Evolutionary conservation across 2,888 invertebrate species (phyloP), one percentile per base, ranked within the genome.

Genomic region (Atrina japonica): DNA sequence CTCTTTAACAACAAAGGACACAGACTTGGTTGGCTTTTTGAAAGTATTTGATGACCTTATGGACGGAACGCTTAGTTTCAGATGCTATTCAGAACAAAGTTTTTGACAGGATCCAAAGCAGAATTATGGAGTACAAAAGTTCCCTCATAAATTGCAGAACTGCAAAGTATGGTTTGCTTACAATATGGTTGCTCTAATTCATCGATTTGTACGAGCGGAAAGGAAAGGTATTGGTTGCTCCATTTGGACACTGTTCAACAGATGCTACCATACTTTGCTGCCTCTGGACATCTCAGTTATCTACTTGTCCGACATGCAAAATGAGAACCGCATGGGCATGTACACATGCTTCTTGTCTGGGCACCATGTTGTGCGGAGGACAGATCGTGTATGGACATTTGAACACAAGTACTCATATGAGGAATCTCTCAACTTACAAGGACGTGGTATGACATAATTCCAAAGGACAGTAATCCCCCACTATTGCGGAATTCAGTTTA

Each of bases 221-320:
- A 58, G 78, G 55, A 82, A 71, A 2, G 76, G 81, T 3, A 84
- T 47, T 84, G 80, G 77, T 14, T 70, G 23, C 70, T 83, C 6
- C 76, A 84, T 50, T 58, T 78, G 16, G 6, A 61, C 9, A 50
- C 75, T 45, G 30, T 83, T 18, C 9, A 58, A 27, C 43, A 69
- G 18, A 83, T 83, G 82, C 52, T 81, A 7, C 82, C 80, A 25
- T 81, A 70, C 59, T 70, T 82, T 49, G 72, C 77, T 40, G 83
- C 83, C 25, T 47, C 79, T n/a, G 90, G 90, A 11, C 88, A 91
- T 80, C 27, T 64, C 45, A 14, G 59, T 64, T 23, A 11, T 66
- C 2, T 71, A 74, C 50, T 47, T 76, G 3, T 50, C 47, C 35
- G 7, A 53, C 16, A 76, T 76, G 73, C 21, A 25, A 27, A 14